Evolutionary conservation across 2,113 vertebrate genomes (phyloP).

Genomic region (Nipponia nippon): DNA sequence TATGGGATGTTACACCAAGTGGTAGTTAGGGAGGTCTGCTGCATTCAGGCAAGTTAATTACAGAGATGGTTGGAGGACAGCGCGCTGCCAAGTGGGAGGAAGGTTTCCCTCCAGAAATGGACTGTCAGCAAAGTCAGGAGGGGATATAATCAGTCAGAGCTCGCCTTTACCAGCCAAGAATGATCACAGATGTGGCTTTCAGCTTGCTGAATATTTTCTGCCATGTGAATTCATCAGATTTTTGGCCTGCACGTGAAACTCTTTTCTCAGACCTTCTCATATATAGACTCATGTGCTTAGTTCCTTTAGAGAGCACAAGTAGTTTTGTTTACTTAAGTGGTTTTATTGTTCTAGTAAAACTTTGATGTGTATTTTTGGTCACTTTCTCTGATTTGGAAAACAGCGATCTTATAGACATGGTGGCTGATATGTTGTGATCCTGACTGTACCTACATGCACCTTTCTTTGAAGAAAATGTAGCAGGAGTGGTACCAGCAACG

Average conservation of each 20-base stretch:
- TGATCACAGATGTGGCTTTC: background rate
- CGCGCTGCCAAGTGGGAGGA: background rate
- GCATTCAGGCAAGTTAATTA: background rate
- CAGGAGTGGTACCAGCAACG: rapidly evolving
- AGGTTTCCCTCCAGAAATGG: background rate
- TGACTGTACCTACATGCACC: rapidly evolving
- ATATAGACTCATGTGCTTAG: rapidly evolving
- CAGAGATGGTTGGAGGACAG: background rate
- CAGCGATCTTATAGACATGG: background rate
- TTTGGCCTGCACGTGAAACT: background rate
- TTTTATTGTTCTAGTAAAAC: background rate
- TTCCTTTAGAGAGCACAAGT: background rate
- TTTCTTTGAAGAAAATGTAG: background rate
- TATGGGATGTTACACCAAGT: background rate
- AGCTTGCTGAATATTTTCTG: background rate
- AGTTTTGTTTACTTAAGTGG: background rate
- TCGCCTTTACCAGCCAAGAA: background rate
- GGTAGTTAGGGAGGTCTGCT: background rate
- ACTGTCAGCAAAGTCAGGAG: background rate
- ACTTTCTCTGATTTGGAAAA: background rate
- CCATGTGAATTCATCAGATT: background rate
- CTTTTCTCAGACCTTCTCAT: background rate
- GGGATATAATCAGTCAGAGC: background rate
- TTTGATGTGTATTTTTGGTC: background rate
- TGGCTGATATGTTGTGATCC: background rate